Conservation (phyloP, 2,113 vertebrate species). For the Pithys albifrons region DNA sequence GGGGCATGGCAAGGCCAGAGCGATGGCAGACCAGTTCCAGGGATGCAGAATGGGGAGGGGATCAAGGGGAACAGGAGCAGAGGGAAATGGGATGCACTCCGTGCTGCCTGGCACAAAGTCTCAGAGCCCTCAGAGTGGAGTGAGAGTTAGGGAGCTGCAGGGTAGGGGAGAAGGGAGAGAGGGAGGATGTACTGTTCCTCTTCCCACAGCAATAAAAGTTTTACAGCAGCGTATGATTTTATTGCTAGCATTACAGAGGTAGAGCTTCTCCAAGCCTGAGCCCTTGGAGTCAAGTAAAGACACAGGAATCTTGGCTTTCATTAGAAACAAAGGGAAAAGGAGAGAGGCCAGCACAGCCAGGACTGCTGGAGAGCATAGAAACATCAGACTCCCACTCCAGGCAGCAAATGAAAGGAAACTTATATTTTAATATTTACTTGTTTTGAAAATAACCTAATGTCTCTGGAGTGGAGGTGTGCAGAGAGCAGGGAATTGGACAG, state of each 20-base stretch:
- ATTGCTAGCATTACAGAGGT: slow-evolving; percentile 30
- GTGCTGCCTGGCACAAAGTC: background rate
- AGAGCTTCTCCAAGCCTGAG: slow-evolving; percentile 33
- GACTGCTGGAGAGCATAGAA: fast-evolving
- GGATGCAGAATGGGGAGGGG: background rate
- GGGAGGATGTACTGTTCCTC: background rate
- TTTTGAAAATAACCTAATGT: background rate
- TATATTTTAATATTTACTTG: background rate
- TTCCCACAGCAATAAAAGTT: slow-evolving; percentile 33
- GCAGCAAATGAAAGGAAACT: background rate
- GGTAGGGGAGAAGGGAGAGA: background rate
- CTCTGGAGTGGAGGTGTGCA: background rate
- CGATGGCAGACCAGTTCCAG: background rate
- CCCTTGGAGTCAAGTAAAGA: slow-evolving; percentile 45
- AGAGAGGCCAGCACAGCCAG: background rate
- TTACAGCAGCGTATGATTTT: background rate
- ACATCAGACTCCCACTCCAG: background rate
- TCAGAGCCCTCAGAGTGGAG: background rate
- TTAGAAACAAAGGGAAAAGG: background rate
- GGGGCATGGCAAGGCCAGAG: fast-evolving
- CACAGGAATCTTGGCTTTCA: background rate
- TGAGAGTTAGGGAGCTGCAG: fast-evolving
- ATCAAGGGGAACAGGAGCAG: background rate
- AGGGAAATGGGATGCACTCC: background rate
- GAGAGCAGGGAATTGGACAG: background rate